Evolutionary conservation across 2,113 vertebrate genomes (phyloP).

Genomic region (western clawed frog (Xenopus tropicalis)): DNA sequence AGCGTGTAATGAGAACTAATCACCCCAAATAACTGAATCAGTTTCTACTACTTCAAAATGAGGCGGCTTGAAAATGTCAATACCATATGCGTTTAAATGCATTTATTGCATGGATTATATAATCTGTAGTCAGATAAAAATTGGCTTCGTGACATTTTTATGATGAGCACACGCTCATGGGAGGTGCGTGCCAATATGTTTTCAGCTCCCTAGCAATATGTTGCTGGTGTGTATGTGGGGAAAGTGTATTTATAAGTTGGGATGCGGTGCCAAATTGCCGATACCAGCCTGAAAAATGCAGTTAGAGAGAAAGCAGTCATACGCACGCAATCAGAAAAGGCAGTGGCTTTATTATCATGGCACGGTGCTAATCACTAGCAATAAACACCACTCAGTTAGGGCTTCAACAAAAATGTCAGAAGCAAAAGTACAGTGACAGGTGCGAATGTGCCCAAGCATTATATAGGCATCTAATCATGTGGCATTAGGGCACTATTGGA

Average conservation of each 20-base stretch:
- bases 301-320: neutral
- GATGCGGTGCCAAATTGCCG: neutral
- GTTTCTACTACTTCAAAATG: too few species aligned
- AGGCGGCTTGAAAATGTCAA: neutral
- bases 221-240: neutral
- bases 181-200: slow-evolving; percentile 20
- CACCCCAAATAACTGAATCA: too few species aligned
- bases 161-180: neutral
- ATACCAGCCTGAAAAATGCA: neutral
- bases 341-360: too few species aligned
- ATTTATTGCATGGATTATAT: neutral
- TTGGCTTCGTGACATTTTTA: slow-evolving; percentile 23
- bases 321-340: neutral
- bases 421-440: too few species aligned
- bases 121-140: neutral
- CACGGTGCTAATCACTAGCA: too few species aligned
- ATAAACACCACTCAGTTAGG: too few species aligned
- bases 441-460: too few species aligned
- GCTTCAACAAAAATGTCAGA: too few species aligned
- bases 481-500: too few species aligned
- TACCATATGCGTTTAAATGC: neutral
- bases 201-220: slow-evolving; percentile 25
- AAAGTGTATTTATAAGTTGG: slow-evolving; percentile 14
- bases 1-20: too few species aligned
- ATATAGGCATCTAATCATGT: too few species aligned